These are phyloP conservation scores for Saccostrea glomerata DNA, from an alignment of 1,140 invertebrate genomes.

Conservation along the genomic window DNA sequence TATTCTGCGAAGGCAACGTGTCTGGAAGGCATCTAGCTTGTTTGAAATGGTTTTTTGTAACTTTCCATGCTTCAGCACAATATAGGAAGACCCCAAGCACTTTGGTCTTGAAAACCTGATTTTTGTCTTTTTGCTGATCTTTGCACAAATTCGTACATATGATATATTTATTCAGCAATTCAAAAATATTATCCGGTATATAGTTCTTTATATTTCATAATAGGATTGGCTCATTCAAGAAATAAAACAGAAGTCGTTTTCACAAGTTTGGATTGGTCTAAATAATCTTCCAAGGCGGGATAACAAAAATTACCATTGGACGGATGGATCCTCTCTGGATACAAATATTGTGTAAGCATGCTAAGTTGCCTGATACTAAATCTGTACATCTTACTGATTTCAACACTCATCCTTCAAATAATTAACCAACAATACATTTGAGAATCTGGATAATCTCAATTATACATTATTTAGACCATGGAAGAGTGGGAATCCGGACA, in stretches of 20 bases:
- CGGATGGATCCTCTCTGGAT: slow-evolving; percentile 49
- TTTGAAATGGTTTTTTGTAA: too few relatives aligned
- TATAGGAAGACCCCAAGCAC: neutral
- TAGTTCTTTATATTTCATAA: neutral
- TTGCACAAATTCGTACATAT: neutral
- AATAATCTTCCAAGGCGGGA: slow-evolving; percentile 52
- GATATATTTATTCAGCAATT: too few relatives aligned
- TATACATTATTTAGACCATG: slow-evolving; percentile 42
- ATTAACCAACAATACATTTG: too few relatives aligned
- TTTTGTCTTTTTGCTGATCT: neutral
- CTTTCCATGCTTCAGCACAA: too few relatives aligned
- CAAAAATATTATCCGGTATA: too few relatives aligned
- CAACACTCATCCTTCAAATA: too few relatives aligned
- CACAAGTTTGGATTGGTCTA: slow-evolving; percentile 55
- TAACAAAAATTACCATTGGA: slow-evolving; percentile 48
- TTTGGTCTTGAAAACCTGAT: neutral
- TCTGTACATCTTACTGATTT: too few relatives aligned
- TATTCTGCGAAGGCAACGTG: too few relatives aligned
- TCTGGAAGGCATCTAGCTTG: too few relatives aligned
- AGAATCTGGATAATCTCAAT: too few relatives aligned
- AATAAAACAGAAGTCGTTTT: neutral
- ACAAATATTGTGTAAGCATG: slow-evolving; percentile 47
- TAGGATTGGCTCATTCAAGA: slow-evolving; percentile 29
- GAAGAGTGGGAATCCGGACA: slow-evolving; percentile 52
- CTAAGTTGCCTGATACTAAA: too few relatives aligned